These are phyloP conservation scores for Hyposmocoma kahamanoa DNA, from an alignment of 1,140 invertebrate species.

Conservation along the genomic window DNA sequence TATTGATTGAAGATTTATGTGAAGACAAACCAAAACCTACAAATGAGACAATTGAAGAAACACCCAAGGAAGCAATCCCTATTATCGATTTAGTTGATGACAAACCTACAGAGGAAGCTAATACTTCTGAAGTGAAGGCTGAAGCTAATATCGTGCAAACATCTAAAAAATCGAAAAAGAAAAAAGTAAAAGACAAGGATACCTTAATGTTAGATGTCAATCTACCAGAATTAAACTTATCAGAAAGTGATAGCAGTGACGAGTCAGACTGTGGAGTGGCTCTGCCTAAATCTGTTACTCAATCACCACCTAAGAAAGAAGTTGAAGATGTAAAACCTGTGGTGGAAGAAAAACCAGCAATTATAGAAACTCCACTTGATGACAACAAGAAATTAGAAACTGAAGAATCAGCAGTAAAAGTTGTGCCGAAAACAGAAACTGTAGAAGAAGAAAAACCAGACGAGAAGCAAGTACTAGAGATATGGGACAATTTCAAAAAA, in stretches of 20 bases:
- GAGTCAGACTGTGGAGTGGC: slow-evolving; percentile 79
- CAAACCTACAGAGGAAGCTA: slow-evolving; percentile 42
- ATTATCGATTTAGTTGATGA: slow-evolving; percentile 52
- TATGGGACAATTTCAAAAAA: slow-evolving; percentile 88
- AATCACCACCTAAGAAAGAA: slow-evolving; percentile 27
- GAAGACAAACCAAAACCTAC: slow-evolving; percentile 48
- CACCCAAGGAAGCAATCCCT: slow-evolving; percentile 37
- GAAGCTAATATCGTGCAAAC: slow-evolving; percentile 36
- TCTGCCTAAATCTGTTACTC: slow-evolving; percentile 14
- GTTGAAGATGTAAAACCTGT: no score
- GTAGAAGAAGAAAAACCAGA: slow-evolving; percentile 53
- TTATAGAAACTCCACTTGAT: no score
- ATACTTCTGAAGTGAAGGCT: slow-evolving; percentile 41
- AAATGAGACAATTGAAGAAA: slow-evolving; percentile 29
- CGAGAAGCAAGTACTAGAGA: slow-evolving; percentile 74
- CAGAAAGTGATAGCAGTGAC: slow-evolving; percentile 85
- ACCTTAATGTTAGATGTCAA: slow-evolving; percentile 76
- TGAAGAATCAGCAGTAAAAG: slow-evolving; percentile 15
- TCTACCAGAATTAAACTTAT: slow-evolving; percentile 85
- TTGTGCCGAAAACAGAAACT: slow-evolving; percentile 59
- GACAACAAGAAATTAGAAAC: slow-evolving; percentile 13
- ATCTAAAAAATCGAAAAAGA: slow-evolving; percentile 74
- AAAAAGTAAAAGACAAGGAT: slow-evolving; percentile 77
- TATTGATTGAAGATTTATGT: slow-evolving; percentile 37
- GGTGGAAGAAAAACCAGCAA: slow-evolving; percentile 28